Evolutionary conservation across 2,888 invertebrate species (phyloP).

Genomic region (Boloria euphrosyne): DNA sequence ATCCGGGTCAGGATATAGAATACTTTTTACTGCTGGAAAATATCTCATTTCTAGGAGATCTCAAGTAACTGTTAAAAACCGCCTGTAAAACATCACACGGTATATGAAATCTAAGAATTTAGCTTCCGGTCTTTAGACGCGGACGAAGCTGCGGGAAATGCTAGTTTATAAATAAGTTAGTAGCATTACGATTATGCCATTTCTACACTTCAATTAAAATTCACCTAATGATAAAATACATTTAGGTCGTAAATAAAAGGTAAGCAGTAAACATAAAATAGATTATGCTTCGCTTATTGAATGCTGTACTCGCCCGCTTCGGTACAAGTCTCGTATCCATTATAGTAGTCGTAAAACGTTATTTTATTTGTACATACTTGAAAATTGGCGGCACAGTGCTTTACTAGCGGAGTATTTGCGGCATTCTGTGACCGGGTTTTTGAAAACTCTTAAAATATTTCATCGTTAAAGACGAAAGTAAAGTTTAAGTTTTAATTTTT

Average conservation of each 20-base stretch:
- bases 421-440: not conserved
- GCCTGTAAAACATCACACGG: too few relatives aligned
- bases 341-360: not conserved
- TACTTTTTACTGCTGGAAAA: too few relatives aligned
- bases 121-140: too few relatives aligned
- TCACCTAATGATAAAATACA: conserved; percentile 43
- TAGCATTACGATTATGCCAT: not conserved
- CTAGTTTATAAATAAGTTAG: too few relatives aligned
- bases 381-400: not conserved
- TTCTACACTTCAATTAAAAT: conserved; percentile 17
- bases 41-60: too few relatives aligned
- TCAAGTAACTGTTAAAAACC: too few relatives aligned
- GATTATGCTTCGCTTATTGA: conserved; percentile 35
- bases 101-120: too few relatives aligned
- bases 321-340: conserved; percentile 14
- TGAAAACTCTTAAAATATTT: not conserved
- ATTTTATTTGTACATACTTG: conserved; percentile 1
- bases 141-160: too few relatives aligned
- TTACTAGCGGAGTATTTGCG: not conserved
- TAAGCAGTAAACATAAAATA: conserved; percentile 35
- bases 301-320: conserved; percentile 14
- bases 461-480: not conserved
- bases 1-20: too few relatives aligned
- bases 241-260: conserved; percentile 38
- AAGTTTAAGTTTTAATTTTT: too few relatives aligned